These are phyloP conservation scores for Ceyx erithaca DNA, from an alignment of 2,797 vertebrate species.

Conservation along the genomic window DNA sequence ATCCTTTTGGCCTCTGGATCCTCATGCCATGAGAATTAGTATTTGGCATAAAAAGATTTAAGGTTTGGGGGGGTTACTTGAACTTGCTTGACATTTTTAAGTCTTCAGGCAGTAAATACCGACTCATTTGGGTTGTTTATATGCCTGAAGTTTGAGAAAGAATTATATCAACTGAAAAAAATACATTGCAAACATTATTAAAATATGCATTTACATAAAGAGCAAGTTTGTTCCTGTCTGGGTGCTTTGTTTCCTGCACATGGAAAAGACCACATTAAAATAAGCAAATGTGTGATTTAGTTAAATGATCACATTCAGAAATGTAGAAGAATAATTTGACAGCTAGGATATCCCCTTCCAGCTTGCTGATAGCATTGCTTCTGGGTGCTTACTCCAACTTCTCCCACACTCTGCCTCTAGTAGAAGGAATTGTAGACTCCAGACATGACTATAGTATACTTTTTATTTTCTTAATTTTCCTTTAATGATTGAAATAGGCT, in stretches of 20 bases:
- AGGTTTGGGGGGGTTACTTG: not conserved
- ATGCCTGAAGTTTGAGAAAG: slow-evolving; percentile 55
- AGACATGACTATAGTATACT: not conserved
- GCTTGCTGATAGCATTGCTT: slow-evolving; percentile 28
- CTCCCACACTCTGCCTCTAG: slow-evolving; percentile 42
- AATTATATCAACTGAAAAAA: slow-evolving; percentile 13
- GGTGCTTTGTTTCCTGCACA: slow-evolving; percentile 29
- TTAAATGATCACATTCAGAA: slow-evolving; percentile 48
- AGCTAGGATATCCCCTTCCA: not conserved
- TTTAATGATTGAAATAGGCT: not conserved
- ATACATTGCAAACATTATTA: slow-evolving; percentile 20
- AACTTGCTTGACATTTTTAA: slow-evolving; percentile 46
- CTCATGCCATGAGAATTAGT: not conserved
- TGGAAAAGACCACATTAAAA: slow-evolving; percentile 51
- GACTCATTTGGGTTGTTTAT: slow-evolving; percentile 29
- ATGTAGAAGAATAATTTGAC: slow-evolving; percentile 34
- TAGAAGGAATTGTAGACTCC: not conserved
- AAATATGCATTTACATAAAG: slow-evolving; percentile 50
- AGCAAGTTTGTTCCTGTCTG: slow-evolving; percentile 56
- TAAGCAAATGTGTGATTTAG: slow-evolving; percentile 65
- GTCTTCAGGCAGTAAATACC: slow-evolving; percentile 50
- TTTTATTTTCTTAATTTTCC: not conserved
- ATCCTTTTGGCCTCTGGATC: slow-evolving; percentile 4
- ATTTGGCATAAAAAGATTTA: slow-evolving; percentile 43
- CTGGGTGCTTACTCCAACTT: slow-evolving; percentile 18